Base-by-base conservation (phyloP, 30 jellyfish, hydroid and myxozoan genomes). In the Rhopilema esculentum region DNA sequence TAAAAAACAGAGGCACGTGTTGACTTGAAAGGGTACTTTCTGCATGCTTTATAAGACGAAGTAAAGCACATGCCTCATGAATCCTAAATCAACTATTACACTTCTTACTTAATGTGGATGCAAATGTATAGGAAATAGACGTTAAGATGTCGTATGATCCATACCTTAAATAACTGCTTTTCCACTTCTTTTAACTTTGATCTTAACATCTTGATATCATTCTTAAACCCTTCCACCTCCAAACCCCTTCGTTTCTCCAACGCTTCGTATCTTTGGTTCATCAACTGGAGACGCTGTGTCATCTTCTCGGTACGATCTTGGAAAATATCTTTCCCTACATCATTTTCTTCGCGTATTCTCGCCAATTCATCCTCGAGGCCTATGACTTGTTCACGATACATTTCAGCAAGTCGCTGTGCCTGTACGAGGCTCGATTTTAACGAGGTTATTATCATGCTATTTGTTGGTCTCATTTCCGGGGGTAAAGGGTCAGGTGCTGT, bases 321-420 rank as follows among this genome's bases (percentile, higher is more conserved):
- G 77, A 89, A 95, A 9, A 87, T 72, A 32, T 90, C 97, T 61
- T 86, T 89, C 19, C 99, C 99, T 27, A 82, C 76, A 82, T 95
- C 99, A 66, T 86, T 95, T 86, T 95, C 99, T 66, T 95, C 99
- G 26, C 97, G 76, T 30, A 95, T 90, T 53, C 99, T 96, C 15
- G 97, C 97, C 31, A 95, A 89, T 76, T 95, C 99, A 66, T 95
- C 99, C 76, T 95, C 99, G 82, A 95, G 85, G 29, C 99, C 97
- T 27, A 95, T 95, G 50, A 94, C 98, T 89, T 95, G 99, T 32
- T 95, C 99, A 20, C 99, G 83, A 66, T 95, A 95, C 99, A 95
- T 95, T 65, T 95, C 99, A 1, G 99, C 95, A 48, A 95, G 85
- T 33, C 91, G 89, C 51, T 95, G 97, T 16, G 97, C 79, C 69